These are phyloP conservation scores for Nycteola revayana DNA, from an alignment of 2,888 invertebrate species.

Conservation along the genomic window DNA sequence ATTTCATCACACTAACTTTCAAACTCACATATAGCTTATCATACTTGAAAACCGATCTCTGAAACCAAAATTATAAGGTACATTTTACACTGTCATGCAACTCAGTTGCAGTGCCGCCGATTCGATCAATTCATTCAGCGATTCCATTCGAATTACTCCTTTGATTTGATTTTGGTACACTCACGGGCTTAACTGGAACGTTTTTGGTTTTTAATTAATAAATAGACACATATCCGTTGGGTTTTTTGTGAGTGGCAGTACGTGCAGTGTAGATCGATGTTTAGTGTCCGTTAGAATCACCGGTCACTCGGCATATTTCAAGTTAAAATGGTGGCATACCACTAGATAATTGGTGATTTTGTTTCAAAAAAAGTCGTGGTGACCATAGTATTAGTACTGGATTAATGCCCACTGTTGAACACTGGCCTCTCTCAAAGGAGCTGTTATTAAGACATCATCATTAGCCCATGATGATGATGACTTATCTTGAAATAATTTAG, in stretches of 20 bases:
- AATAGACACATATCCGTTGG: slow-evolving; percentile 50
- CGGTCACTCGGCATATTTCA: no score
- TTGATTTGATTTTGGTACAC: slow-evolving; percentile 65
- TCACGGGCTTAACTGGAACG: slow-evolving; percentile 57
- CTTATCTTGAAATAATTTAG: no score
- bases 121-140: slow-evolving; percentile 44
- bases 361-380: no score
- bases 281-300: no score
- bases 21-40: slow-evolving; percentile 2
- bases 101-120: slow-evolving; percentile 21
- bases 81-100: slow-evolving; percentile 7
- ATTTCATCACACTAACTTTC: slow-evolving; percentile 1
- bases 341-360: no score
- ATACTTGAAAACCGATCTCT: slow-evolving; percentile 6
- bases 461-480: no score
- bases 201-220: slow-evolving; percentile 72
- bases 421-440: no score
- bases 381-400: no score
- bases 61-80: slow-evolving; percentile 2
- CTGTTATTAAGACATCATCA: no score
- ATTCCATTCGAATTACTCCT: slow-evolving; percentile 69
- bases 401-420: no score
- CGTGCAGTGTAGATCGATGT: slow-evolving; percentile 3
- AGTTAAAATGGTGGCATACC: no score
- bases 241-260: slow-evolving; percentile 46